Evolutionary conservation across 2,113 vertebrate species (phyloP).

Genomic region (Pygoscelis antarcticus): DNA sequence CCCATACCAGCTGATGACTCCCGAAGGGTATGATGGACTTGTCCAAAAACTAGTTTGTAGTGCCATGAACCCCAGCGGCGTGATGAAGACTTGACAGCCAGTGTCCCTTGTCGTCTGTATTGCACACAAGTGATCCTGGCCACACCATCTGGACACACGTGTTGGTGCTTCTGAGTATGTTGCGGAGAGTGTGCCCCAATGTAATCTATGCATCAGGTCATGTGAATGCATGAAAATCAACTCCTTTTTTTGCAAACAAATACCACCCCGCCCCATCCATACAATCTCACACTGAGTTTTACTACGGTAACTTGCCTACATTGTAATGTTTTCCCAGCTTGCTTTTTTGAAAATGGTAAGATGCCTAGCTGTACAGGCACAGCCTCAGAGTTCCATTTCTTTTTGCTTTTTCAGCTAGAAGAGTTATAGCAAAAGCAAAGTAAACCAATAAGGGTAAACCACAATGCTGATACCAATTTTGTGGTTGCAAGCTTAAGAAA

Average conservation of each 20-base stretch:
- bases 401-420: background rate
- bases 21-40: background rate
- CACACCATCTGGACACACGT: background rate
- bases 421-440: background rate
- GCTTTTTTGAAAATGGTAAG: background rate
- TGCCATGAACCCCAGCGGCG: background rate
- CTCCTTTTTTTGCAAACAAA: background rate
- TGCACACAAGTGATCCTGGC: background rate
- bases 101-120: background rate
- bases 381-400: background rate
- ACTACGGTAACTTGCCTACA: background rate
- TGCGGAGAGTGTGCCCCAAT: fast-evolving
- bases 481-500: constrained; percentile 4
- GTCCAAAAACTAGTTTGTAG: background rate
- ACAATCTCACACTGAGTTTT: background rate
- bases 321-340: background rate
- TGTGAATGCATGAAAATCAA: background rate
- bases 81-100: fast-evolving
- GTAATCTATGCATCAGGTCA: background rate
- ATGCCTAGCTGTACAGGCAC: background rate
- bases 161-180: background rate
- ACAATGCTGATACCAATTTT: background rate
- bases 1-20: background rate
- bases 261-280: fast-evolving
- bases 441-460: constrained; percentile 24